phyloP scores from a whole-genome alignment of 2,797 vertebrate genomes.

The Muraenolepis orangiensis region DNA sequence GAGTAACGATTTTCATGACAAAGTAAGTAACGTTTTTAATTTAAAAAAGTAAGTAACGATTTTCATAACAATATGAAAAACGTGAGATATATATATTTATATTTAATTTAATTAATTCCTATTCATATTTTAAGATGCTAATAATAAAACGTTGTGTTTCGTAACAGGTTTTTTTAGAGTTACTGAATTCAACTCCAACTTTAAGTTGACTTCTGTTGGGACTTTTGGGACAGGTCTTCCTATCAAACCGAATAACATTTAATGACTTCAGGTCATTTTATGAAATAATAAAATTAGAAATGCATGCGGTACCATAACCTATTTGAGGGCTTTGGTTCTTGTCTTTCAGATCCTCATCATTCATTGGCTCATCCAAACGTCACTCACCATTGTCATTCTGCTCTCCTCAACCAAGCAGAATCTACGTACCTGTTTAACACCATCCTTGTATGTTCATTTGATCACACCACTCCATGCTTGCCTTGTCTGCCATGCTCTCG shows the following conservation, averaged over 20 bases:
- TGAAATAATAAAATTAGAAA: background rate
- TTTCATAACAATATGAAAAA: no score
- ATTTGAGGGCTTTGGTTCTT: background rate
- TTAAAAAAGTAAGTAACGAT: no score
- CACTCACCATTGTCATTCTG: constrained; percentile 1
- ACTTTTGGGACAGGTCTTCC: background rate
- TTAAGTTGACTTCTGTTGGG: background rate
- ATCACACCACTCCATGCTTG: background rate
- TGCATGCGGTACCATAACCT: background rate
- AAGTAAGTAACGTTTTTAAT: no score
- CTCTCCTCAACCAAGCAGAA: background rate
- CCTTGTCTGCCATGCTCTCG: constrained; percentile 14
- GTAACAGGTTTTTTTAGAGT: background rate
- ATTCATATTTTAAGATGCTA: background rate
- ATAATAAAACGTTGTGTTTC: background rate
- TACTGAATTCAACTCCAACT: background rate
- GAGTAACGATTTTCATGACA: no score
- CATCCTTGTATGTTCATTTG: background rate
- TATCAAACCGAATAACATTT: background rate
- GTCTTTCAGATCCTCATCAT: background rate
- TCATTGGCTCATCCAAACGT: constrained; percentile 3
- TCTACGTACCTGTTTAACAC: background rate
- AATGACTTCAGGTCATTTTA: background rate
- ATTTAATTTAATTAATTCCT: no score
- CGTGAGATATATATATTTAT: no score